Percentiles rank a stretch among this genome's conserved stretches.
These are phyloP conservation scores for Drosophila nannoptera DNA, from an alignment of 1,140 invertebrate genomes.

Conservation along the genomic window DNA sequence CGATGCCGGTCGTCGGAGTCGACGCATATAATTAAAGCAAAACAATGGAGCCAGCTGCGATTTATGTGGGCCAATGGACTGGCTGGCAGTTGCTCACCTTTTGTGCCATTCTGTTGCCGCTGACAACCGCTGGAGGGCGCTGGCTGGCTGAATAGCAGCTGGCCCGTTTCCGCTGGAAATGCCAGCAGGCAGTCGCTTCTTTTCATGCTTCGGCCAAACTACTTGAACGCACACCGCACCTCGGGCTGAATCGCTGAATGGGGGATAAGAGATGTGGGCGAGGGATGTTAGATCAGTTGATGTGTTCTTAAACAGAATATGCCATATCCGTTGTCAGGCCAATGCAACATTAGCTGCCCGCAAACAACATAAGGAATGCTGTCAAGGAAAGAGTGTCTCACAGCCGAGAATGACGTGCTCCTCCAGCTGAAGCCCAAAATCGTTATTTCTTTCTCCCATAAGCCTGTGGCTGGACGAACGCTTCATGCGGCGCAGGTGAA, in stretches of 20 bases:
- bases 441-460: neutral
- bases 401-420: too few relatives aligned
- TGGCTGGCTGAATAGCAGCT: slow-evolving; percentile 10
- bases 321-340: slow-evolving; percentile 7
- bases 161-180: slow-evolving; percentile 4
- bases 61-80: neutral
- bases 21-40: slow-evolving; percentile 26
- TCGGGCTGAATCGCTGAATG: neutral
- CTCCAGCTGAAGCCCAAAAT: neutral
- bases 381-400: too few relatives aligned
- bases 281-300: neutral
- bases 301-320: slow-evolving; percentile 17
- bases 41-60: slow-evolving; percentile 9
- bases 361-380: neutral
- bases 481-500: neutral
- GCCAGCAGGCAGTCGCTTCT: neutral
- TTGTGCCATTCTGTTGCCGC: slow-evolving; percentile 7
- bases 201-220: neutral
- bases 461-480: neutral
- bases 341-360: neutral
- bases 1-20: neutral
- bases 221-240: slow-evolving; percentile 1
- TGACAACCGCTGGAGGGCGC: slow-evolving; percentile 20
- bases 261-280: neutral
- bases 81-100: slow-evolving; percentile 1